Conservation (phyloP, 2,888 invertebrate genomes). For the Neoaliturus tenellus region DNA sequence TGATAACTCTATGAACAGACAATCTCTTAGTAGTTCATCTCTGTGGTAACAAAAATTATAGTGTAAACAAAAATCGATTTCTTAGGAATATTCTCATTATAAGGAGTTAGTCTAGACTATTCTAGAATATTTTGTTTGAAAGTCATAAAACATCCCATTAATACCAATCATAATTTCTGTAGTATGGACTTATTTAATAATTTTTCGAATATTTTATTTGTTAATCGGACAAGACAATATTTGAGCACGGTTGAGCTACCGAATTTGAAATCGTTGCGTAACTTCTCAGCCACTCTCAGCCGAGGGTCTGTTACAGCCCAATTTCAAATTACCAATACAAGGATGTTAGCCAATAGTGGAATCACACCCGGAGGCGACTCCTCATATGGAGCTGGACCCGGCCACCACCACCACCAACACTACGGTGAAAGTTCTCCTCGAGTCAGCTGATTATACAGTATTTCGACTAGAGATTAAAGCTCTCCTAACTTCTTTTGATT, state of each 20-base stretch:
- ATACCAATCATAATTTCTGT: too few species aligned
- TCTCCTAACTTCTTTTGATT: not conserved
- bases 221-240: too few species aligned
- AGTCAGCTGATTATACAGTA: not conserved
- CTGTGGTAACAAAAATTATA: too few species aligned
- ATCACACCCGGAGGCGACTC: not conserved
- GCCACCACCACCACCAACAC: not conserved
- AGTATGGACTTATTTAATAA: too few species aligned
- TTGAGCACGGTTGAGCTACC: not conserved
- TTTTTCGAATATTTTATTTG: too few species aligned
- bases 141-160: too few species aligned
- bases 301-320: not conserved
- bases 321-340: not conserved
- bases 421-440: not conserved
- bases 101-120: too few species aligned
- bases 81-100: too few species aligned
- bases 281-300: not conserved
- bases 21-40: too few species aligned
- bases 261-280: not conserved
- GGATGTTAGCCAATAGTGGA: not conserved
- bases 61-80: too few species aligned
- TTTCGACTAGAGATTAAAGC: not conserved
- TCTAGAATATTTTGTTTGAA: too few species aligned
- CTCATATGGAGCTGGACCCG: slow-evolving; percentile 3
- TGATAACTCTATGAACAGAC: too few species aligned